A percentile compares a stretch with the other conserved stretches of the same genome.
These are phyloP conservation scores for Bungarus multicinctus DNA, from an alignment of 2,113 vertebrate species.

Conservation along the genomic window DNA sequence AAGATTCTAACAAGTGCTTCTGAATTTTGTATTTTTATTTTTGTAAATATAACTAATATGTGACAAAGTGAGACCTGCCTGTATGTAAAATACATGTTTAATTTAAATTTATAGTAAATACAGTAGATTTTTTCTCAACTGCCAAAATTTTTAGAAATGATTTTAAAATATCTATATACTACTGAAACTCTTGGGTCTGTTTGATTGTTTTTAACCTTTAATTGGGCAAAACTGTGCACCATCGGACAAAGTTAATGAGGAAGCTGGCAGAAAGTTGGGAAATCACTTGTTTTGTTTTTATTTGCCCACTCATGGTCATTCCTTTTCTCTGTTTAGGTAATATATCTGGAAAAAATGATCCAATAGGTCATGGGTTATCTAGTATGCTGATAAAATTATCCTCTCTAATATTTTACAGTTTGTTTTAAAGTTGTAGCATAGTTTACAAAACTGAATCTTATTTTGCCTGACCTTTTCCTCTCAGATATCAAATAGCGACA, in stretches of 20 bases:
- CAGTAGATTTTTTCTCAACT: not conserved
- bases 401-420: not conserved
- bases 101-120: not conserved
- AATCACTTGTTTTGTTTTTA: not conserved
- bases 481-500: conserved; percentile 89
- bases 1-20: conserved; percentile 41
- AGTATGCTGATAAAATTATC: not conserved
- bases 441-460: not conserved
- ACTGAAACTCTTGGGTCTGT: not conserved
- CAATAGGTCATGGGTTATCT: not conserved
- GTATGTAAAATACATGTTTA: not conserved
- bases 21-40: not conserved
- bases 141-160: not conserved
- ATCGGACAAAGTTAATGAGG: not conserved
- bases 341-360: not conserved
- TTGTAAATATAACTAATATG: not conserved
- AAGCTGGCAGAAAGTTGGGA: not conserved
- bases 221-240: not conserved
- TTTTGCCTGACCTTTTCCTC: conserved; percentile 33
- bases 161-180: not conserved
- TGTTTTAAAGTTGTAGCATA: not conserved
- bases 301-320: not conserved
- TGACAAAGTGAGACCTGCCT: not conserved
- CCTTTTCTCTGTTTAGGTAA: not conserved
- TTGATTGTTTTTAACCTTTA: not conserved